phyloP scores from a whole-genome alignment of 1,140 invertebrate species.

The Procambarus virginalis region DNA sequence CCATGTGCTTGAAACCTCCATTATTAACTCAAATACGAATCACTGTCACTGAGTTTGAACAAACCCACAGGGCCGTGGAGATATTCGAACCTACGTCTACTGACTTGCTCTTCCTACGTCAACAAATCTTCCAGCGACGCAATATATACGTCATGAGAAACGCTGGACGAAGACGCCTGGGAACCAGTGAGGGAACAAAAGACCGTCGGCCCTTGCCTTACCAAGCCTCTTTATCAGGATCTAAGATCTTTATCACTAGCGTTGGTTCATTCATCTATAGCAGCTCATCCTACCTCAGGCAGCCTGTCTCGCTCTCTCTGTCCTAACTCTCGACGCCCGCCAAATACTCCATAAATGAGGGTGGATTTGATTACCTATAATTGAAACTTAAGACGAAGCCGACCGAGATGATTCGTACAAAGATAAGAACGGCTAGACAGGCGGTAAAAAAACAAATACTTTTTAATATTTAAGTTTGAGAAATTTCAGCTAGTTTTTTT shows the following conservation, averaged over 20 bases:
- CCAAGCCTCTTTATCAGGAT: constrained; percentile 15
- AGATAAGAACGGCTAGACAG: neutral
- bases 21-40: too few species aligned
- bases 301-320: neutral
- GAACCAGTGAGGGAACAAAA: neutral
- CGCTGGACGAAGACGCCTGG: neutral
- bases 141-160: neutral
- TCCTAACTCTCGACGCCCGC: neutral
- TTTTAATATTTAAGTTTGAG: too few species aligned
- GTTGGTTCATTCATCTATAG: constrained; percentile 12
- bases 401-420: neutral
- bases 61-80: too few species aligned
- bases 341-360: neutral
- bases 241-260: constrained; percentile 14
- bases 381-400: neutral
- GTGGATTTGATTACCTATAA: neutral
- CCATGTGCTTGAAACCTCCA: too few species aligned
- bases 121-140: too few species aligned
- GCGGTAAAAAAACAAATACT: neutral
- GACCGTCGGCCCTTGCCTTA: too few species aligned
- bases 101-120: too few species aligned
- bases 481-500: too few species aligned
- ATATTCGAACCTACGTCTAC: too few species aligned
- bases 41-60: too few species aligned
- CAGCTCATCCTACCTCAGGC: constrained; percentile 5